Conservation (phyloP, 2,888 invertebrate species). For the Drosophila paracracens region DNA sequence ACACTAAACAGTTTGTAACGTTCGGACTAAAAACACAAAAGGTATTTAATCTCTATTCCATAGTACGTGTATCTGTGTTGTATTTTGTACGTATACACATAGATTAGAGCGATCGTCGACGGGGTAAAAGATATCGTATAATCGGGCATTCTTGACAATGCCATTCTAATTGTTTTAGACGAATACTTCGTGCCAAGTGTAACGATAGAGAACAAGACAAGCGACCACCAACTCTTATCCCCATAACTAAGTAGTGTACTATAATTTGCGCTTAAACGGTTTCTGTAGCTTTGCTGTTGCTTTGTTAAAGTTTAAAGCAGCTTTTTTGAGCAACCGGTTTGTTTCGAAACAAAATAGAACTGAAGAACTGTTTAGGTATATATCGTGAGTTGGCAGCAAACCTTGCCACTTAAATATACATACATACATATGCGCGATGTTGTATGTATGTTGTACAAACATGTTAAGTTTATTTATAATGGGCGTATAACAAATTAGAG, state of each 20-base stretch:
- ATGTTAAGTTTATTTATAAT: conserved; percentile 33
- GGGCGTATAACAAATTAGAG: not conserved
- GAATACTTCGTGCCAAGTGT: not conserved
- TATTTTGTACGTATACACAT: not conserved
- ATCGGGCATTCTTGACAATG: not conserved
- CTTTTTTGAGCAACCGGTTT: conserved; percentile 65
- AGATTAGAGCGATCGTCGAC: not conserved
- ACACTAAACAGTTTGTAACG: not conserved
- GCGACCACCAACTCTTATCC: not conserved
- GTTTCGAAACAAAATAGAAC: conserved; percentile 67
- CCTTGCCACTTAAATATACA: conserved; percentile 24
- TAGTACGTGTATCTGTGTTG: not conserved
- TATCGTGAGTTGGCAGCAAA: conserved; percentile 47
- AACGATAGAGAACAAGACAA: not conserved
- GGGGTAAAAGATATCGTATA: not conserved
- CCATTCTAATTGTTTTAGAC: not conserved
- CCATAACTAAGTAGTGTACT: not conserved
- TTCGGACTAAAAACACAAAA: not conserved
- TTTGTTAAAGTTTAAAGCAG: conserved; percentile 30
- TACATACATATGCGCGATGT: not conserved
- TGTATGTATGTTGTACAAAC: conserved; percentile 11
- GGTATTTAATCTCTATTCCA: not conserved
- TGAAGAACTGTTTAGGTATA: conserved; percentile 43
- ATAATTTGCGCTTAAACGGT: conserved; percentile 61
- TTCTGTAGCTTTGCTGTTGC: conserved; percentile 36